phyloP scores from a whole-genome alignment of 2,888 invertebrate genomes.

The Tupiocoris notatus region DNA sequence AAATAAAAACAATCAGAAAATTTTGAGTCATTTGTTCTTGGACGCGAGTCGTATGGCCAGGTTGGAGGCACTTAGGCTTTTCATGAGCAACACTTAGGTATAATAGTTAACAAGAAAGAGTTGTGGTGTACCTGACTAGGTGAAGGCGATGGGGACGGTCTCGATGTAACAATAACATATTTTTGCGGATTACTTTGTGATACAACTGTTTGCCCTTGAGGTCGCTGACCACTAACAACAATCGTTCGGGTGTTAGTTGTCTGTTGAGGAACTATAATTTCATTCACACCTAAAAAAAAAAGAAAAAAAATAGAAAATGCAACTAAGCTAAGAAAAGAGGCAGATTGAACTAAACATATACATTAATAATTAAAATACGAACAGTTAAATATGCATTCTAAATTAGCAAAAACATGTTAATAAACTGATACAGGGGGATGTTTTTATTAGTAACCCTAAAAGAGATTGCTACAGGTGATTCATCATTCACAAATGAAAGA shows the following conservation, averaged over 20 bases:
- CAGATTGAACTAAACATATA: too few relatives aligned
- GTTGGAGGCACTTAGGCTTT: background rate
- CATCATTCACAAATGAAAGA: too few relatives aligned
- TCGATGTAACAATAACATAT: constrained; percentile 22
- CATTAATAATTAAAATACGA: too few relatives aligned
- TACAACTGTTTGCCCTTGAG: constrained; percentile 21
- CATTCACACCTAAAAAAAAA: constrained; percentile 20
- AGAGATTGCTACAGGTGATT: too few relatives aligned
- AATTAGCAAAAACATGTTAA: too few relatives aligned
- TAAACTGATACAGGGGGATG: too few relatives aligned
- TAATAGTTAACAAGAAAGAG: too few relatives aligned
- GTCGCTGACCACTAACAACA: constrained; percentile 53
- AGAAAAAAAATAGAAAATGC: background rate
- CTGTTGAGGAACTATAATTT: constrained; percentile 33
- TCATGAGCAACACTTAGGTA: background rate
- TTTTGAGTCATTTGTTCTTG: background rate
- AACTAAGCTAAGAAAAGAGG: background rate
- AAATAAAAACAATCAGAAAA: background rate
- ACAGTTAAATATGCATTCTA: too few relatives aligned
- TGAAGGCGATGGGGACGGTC: constrained; percentile 43
- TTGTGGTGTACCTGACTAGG: constrained; percentile 49
- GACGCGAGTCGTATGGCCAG: background rate
- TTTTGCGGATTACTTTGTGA: constrained; percentile 27
- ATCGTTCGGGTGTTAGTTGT: constrained; percentile 52
- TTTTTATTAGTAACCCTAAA: too few relatives aligned